These are phyloP conservation scores for Intellagama lesueurii DNA, from an alignment of 2,797 vertebrate genomes.

Conservation along the genomic window DNA sequence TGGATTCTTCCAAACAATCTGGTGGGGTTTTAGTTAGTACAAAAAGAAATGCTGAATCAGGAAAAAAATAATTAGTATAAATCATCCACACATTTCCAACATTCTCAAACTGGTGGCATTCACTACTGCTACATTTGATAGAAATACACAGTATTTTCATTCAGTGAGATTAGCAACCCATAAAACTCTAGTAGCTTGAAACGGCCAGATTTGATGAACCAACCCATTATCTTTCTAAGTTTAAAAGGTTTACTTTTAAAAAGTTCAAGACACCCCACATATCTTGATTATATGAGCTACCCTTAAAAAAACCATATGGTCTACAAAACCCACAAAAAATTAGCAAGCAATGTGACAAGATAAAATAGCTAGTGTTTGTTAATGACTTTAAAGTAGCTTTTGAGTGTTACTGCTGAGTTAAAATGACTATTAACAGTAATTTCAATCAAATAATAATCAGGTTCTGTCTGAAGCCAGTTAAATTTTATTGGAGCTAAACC, in stretches of 20 bases:
- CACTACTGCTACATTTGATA: background rate
- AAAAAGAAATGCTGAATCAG: background rate
- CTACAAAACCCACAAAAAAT: background rate
- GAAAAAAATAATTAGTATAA: background rate
- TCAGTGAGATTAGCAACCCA: background rate
- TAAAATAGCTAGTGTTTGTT: constrained; percentile 15
- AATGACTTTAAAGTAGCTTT: constrained; percentile 1
- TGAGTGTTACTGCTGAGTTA: background rate
- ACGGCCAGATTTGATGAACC: background rate
- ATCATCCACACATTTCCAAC: background rate
- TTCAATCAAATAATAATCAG: constrained; percentile 25
- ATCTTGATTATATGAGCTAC: background rate
- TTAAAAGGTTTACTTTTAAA: background rate
- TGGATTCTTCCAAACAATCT: background rate
- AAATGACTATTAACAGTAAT: constrained; percentile 1
- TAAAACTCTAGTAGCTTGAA: background rate
- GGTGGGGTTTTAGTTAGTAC: background rate
- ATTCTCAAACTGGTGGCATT: background rate
- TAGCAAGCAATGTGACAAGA: background rate
- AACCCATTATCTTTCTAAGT: background rate
- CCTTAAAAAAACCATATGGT: background rate
- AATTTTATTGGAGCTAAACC: constrained; percentile 5
- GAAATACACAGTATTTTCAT: background rate
- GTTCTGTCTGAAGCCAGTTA: constrained; percentile 1
- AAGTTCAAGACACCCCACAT: background rate